Base-by-base conservation (phyloP, 92 coral and sea anemone genomes). In the Bergia puertoricense region DNA sequence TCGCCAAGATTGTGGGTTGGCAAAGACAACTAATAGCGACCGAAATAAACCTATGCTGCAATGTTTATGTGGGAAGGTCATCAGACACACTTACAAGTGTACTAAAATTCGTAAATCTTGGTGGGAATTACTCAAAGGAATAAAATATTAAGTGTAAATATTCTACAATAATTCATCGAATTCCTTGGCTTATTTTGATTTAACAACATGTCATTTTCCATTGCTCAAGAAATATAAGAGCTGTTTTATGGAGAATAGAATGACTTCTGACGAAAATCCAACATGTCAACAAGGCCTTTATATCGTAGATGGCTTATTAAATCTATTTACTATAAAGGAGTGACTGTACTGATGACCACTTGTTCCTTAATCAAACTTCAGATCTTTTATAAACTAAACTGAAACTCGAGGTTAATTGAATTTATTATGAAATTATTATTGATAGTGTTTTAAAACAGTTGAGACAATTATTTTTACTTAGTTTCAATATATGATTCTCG, bases 361-460 rank as follows among this genome's bases (percentile, higher is more conserved):
- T 84, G 77, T 30, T 14, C 40, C 16, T 18, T 84, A 84, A 84
- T 84, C 87, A 50, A 69, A 36, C 65, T 45, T 38, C 20, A 68
- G 87, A 84, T 72, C 87, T 84, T 83, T 84, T 84, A 75, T 84
- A 84, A 71, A 84, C 87, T 71, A 84, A 45, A 84, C 87, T 84
- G 77, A 84, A 91, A 85, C 86, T 69, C 85, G 88, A 69, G 71
- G 85, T 88, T 91, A 91, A 91, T 91, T 89, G 86, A 91, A 91
- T 91, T 91, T 88, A 76, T 79, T 66, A 68, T 85, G 86, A 91
- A 90, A 88, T 91, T 80, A 86, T 79, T 71, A 73, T 89, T 87
- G 80, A 91, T 89, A 88, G 82, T 57, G 51, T 72, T 91, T 44
- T 80, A 85, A 72, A 75, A 44, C 50, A 16, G 71, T 79, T 72